A percentile compares a stretch with the other conserved stretches of the same genome.
Evolutionary conservation across 2,888 invertebrate species (phyloP).

Genomic region (Stenolophus ochropezus): DNA sequence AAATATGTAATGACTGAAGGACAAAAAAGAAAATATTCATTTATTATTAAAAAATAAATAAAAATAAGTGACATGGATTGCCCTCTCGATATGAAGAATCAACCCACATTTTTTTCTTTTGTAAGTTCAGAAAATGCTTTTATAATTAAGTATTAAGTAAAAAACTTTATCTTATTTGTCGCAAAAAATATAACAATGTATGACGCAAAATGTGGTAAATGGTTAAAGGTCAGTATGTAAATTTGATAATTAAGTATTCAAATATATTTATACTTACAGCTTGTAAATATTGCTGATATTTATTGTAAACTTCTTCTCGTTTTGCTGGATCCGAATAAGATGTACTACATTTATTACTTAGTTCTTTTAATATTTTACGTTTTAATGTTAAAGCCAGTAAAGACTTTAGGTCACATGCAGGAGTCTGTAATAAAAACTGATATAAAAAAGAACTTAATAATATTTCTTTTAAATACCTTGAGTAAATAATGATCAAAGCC

Average conservation of each 20-base stretch:
- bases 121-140: too few relatives aligned
- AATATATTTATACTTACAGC: conserved; percentile 79
- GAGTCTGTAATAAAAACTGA: conserved; percentile 81
- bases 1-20: too few relatives aligned
- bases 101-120: too few relatives aligned
- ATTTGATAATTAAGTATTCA: conserved; percentile 1
- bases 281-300: conserved; percentile 87
- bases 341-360: conserved; percentile 81
- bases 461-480: conserved; percentile 75
- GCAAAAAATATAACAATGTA: not conserved
- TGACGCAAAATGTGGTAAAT: not conserved
- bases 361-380: conserved; percentile 85
- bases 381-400: conserved; percentile 90
- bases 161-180: too few relatives aligned
- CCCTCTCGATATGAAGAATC: too few relatives aligned
- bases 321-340: conserved; percentile 81
- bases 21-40: too few relatives aligned
- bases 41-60: too few relatives aligned
- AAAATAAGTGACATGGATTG: too few relatives aligned
- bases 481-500: conserved; percentile 97
- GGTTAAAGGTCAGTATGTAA: not conserved
- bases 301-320: conserved; percentile 82
- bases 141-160: too few relatives aligned
- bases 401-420: conserved; percentile 93
- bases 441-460: conserved; percentile 14